A percentile compares a stretch with the other conserved stretches of the same genome.
Evolutionary conservation across 1,140 invertebrate species (phyloP).

Genomic region (Bombus pyrosoma): DNA sequence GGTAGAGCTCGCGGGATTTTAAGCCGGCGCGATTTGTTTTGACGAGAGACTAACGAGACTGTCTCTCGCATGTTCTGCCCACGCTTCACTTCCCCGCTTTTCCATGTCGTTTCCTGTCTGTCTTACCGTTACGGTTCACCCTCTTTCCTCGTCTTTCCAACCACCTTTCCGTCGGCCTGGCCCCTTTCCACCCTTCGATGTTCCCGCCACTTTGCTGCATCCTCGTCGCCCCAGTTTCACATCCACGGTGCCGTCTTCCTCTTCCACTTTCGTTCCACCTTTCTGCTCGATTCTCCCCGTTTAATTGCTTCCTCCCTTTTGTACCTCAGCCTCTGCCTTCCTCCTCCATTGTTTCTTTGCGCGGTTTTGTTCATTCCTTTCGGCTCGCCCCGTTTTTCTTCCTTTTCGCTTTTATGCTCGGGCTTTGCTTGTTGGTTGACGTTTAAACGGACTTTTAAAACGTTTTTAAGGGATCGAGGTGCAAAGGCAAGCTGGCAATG

Average conservation of each 20-base stretch:
- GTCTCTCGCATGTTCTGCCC: conserved; percentile 56
- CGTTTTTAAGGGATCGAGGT: not conserved
- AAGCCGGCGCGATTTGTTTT: conserved; percentile 64
- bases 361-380: not conserved
- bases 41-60: conserved; percentile 68
- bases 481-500: not conserved
- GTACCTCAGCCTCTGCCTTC: conserved; percentile 5
- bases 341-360: conserved; percentile 17
- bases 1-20: conserved; percentile 38
- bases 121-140: not conserved
- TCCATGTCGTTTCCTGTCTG: conserved; percentile 48
- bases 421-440: not conserved
- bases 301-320: conserved; percentile 36
- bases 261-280: not conserved
- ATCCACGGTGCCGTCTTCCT: not conserved
- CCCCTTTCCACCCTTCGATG: not conserved
- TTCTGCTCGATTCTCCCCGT: conserved; percentile 26
- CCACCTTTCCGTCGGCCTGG: not conserved
- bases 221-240: too few species aligned
- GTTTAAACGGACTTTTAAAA: not conserved
- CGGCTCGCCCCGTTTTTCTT: not conserved
- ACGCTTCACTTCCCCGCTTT: conserved; percentile 43
- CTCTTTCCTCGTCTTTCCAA: not conserved
- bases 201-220: not conserved
- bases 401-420: not conserved